These are phyloP conservation scores for Anas platyrhynchos DNA, from an alignment of 2,113 vertebrate species.

Conservation along the genomic window DNA sequence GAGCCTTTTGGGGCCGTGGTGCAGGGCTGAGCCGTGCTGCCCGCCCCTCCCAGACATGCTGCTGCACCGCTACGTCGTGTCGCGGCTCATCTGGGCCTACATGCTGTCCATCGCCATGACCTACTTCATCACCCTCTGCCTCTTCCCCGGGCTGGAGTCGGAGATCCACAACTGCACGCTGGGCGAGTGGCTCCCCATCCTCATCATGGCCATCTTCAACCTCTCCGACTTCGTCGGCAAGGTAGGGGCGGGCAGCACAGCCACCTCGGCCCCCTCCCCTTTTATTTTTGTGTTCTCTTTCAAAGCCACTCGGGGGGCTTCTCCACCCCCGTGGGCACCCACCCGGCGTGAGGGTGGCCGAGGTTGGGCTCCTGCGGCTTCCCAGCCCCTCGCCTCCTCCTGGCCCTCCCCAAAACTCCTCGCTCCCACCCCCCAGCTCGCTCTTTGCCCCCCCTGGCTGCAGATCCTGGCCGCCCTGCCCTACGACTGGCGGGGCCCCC, in stretches of 20 bases:
- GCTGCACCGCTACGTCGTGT: conserved; percentile 92
- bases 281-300: background rate
- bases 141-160: conserved; percentile 95
- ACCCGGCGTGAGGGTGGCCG: rapidly evolving
- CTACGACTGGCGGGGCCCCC: conserved; percentile 89
- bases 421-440: rapidly evolving
- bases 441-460: background rate
- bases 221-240: conserved; percentile 97
- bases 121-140: conserved; percentile 97
- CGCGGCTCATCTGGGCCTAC: conserved; percentile 94
- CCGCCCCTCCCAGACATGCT: conserved; percentile 84
- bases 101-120: conserved; percentile 96
- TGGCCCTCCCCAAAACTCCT: background rate
- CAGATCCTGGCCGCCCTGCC: conserved; percentile 96
- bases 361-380: background rate
- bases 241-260: conserved; percentile 73
- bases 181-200: conserved; percentile 97
- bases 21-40: background rate
- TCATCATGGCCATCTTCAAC: conserved; percentile 99
- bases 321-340: background rate
- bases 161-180: conserved; percentile 90
- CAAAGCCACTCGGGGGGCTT: background rate
- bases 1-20: too few species aligned
- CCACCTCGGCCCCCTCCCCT: rapidly evolving
- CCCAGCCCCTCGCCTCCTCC: background rate